A percentile compares a stretch with the other conserved stretches of the same genome.
phyloP scores from a whole-genome alignment of 2,888 invertebrate genomes.

The Anoncus sp. region DNA sequence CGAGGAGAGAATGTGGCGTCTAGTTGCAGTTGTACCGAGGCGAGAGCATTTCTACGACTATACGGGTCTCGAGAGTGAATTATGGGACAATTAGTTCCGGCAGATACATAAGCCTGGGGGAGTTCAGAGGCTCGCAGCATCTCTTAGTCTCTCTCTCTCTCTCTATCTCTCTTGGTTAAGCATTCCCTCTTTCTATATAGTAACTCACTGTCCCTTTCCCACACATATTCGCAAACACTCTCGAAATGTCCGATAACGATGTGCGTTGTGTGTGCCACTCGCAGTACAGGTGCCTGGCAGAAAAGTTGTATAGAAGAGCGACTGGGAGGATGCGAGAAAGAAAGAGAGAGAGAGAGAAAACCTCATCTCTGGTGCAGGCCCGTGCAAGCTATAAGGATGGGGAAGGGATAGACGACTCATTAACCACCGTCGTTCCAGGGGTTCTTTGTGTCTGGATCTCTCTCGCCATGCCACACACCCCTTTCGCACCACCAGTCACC shows the following conservation, averaged over 20 bases:
- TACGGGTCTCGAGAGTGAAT: constrained; percentile 76
- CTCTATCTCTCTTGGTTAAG: constrained; percentile 19
- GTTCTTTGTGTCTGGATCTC: constrained; percentile 70
- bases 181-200: constrained; percentile 45
- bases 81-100: constrained; percentile 81
- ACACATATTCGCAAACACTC: constrained; percentile 27
- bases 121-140: constrained; percentile 71
- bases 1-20: constrained; percentile 43
- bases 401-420: constrained; percentile 75
- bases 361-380: constrained; percentile 46
- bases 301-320: constrained; percentile 19
- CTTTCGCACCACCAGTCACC: constrained; percentile 56
- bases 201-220: constrained; percentile 37
- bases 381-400: constrained; percentile 45
- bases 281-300: constrained; percentile 46
- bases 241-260: constrained; percentile 46
- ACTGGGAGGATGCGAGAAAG: too few relatives aligned
- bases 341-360: constrained; percentile 17
- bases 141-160: constrained; percentile 25
- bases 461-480: constrained; percentile 41
- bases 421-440: constrained; percentile 72
- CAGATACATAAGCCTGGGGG: constrained; percentile 78
- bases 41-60: constrained; percentile 66
- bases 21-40: constrained; percentile 68
- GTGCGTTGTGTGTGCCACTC: constrained; percentile 40